phyloP scores from a whole-genome alignment of 2,888 invertebrate genomes.

The Agriotes lineatus region DNA sequence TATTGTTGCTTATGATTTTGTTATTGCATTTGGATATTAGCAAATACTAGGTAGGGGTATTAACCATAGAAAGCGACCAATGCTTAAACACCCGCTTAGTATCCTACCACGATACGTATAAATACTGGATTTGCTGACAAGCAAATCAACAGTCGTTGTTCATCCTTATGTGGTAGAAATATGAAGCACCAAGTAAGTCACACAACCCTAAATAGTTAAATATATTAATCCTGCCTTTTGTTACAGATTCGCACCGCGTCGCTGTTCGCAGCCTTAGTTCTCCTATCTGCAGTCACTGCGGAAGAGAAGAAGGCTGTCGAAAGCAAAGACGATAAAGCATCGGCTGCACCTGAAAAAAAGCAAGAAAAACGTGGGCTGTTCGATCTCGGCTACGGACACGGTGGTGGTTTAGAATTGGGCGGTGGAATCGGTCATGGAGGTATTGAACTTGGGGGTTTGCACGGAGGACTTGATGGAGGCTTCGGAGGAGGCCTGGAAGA shows the following conservation, averaged over 20 bases:
- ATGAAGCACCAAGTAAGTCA: slow-evolving; percentile 62
- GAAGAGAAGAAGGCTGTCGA: slow-evolving; percentile 56
- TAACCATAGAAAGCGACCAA: slow-evolving; percentile 22
- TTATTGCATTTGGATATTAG: slow-evolving; percentile 15
- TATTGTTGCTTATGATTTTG: slow-evolving; percentile 6
- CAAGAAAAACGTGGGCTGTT: slow-evolving; percentile 59
- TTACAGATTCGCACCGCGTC: slow-evolving; percentile 60
- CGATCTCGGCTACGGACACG: slow-evolving; percentile 55
- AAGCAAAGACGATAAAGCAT: slow-evolving; percentile 45
- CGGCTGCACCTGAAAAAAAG: slow-evolving; percentile 56
- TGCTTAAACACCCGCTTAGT: background rate
- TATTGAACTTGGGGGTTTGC: slow-evolving; percentile 18
- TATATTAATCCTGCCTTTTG: background rate
- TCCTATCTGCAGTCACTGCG: slow-evolving; percentile 57
- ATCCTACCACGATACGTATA: slow-evolving; percentile 27
- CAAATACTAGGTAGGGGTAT: slow-evolving; percentile 21
- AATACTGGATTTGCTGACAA: slow-evolving; percentile 23
- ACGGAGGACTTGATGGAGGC: slow-evolving; percentile 26
- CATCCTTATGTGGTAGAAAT: slow-evolving; percentile 36
- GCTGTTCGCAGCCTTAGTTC: slow-evolving; percentile 61
- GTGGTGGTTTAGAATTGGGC: slow-evolving; percentile 51
- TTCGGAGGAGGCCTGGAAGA: slow-evolving; percentile 27
- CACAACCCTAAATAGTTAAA: background rate
- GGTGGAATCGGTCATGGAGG: slow-evolving; percentile 44
- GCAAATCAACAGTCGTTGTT: slow-evolving; percentile 58